Conservation (phyloP, 2,888 invertebrate species). For the Antitype chi region DNA sequence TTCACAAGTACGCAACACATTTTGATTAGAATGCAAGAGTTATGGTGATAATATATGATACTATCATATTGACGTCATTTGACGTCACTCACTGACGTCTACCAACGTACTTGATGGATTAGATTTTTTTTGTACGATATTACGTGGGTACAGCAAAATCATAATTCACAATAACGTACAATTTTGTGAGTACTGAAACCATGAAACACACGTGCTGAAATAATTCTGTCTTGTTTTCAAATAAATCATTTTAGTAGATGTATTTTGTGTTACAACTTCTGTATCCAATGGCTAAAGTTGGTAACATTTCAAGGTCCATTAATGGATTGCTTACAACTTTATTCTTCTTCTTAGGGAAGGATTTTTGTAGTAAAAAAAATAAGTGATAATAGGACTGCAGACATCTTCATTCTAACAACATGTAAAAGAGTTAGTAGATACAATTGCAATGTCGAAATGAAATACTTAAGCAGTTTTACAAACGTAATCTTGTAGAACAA, state of each 20-base stretch:
- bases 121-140: background rate
- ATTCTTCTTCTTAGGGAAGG: background rate
- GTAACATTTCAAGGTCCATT: slow-evolving; percentile 30
- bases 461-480: background rate
- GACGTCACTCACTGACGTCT: slow-evolving; percentile 34
- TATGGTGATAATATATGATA: slow-evolving; percentile 4
- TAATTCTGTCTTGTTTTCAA: slow-evolving; percentile 37
- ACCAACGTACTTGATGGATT: slow-evolving; percentile 24
- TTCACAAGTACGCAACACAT: background rate
- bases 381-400: background rate
- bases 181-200: slow-evolving; percentile 36
- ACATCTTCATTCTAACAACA: background rate
- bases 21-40: slow-evolving; percentile 3
- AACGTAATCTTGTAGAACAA: background rate
- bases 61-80: slow-evolving; percentile 33
- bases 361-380: background rate
- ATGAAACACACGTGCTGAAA: slow-evolving; percentile 42
- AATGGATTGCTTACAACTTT: slow-evolving; percentile 38
- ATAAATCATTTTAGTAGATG: slow-evolving; percentile 42
- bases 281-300: slow-evolving; percentile 9
- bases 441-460: background rate
- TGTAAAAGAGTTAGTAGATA: background rate
- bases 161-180: slow-evolving; percentile 46
- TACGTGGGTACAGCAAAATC: slow-evolving; percentile 15
- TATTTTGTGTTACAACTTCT: slow-evolving; percentile 14